Evolutionary conservation across 2,113 vertebrate genomes (phyloP).

Genomic region (Cranoglanis bouderius): DNA sequence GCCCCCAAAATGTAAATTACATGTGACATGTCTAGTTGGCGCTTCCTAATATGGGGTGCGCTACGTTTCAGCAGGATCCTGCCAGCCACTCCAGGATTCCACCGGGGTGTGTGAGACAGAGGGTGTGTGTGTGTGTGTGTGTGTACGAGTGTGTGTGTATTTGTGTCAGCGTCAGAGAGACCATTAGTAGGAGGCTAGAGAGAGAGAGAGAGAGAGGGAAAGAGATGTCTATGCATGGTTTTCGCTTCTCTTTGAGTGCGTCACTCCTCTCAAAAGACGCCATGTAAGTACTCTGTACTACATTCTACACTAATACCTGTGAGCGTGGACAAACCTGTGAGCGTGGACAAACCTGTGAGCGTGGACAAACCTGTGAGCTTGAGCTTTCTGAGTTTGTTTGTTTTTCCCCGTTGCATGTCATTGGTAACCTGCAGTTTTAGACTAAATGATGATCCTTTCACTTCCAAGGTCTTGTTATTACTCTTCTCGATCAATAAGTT

Average conservation of each 20-base stretch:
- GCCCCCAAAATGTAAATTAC: conserved; percentile 80
- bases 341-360: background rate
- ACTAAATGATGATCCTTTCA: background rate
- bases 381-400: background rate
- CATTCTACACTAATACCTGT: conserved; percentile 14
- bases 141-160: conserved; percentile 52
- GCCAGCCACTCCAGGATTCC: conserved; percentile 79
- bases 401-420: background rate
- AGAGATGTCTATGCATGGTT: conserved; percentile 54
- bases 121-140: conserved; percentile 63
- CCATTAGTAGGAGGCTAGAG: conserved; percentile 61
- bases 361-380: background rate
- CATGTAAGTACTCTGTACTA: conserved; percentile 49
- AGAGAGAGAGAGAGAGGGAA: conserved; percentile 20
- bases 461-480: background rate
- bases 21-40: conserved; percentile 82
- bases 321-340: background rate
- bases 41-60: conserved; percentile 85
- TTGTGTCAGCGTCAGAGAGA: conserved; percentile 60
- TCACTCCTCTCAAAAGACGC: conserved; percentile 47
- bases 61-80: conserved; percentile 77
- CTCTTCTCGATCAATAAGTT: background rate
- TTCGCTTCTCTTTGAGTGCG: conserved; percentile 52
- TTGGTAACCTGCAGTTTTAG: too few relatives aligned
- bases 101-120: conserved; percentile 71